Percentiles rank a stretch among this genome's conserved stretches.
phyloP scores from a whole-genome alignment of 2,797 vertebrate genomes.

The Choloepus didactylus region DNA sequence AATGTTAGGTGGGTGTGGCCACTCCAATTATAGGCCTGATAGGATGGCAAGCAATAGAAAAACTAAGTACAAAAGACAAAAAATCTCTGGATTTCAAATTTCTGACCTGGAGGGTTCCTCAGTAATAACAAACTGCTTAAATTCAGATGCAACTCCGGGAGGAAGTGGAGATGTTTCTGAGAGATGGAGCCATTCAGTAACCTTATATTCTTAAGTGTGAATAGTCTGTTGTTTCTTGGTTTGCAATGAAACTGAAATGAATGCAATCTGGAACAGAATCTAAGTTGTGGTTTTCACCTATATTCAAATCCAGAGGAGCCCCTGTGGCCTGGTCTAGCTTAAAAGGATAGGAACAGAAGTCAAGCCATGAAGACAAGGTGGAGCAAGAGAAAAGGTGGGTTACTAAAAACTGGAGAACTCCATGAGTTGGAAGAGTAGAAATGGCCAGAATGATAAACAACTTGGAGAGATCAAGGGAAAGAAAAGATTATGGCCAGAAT shows the following conservation, averaged over 20 bases:
- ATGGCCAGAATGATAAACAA: neutral
- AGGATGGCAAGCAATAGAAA: neutral
- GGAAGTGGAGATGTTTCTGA: neutral
- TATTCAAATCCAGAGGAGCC: neutral
- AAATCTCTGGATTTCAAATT: neutral
- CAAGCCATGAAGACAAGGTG: neutral
- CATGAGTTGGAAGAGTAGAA: neutral
- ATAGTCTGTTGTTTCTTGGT: neutral
- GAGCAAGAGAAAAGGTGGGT: neutral
- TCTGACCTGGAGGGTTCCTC: neutral
- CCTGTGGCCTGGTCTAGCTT: neutral
- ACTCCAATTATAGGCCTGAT: neutral
- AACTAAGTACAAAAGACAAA: neutral
- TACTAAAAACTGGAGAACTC: neutral
- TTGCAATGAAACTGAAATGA: neutral
- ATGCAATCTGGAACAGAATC: neutral
- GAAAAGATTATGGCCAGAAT: neutral
- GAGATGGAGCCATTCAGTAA: neutral
- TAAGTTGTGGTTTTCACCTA: neutral
- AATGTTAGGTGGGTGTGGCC: neutral
- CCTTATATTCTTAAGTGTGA: neutral
- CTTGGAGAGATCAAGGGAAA: neutral
- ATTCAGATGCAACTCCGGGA: neutral
- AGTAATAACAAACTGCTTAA: neutral
- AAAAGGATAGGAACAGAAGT: neutral